These are phyloP conservation scores for Drosophila santomea DNA, from an alignment of 1,140 invertebrate genomes.

Conservation along the genomic window DNA sequence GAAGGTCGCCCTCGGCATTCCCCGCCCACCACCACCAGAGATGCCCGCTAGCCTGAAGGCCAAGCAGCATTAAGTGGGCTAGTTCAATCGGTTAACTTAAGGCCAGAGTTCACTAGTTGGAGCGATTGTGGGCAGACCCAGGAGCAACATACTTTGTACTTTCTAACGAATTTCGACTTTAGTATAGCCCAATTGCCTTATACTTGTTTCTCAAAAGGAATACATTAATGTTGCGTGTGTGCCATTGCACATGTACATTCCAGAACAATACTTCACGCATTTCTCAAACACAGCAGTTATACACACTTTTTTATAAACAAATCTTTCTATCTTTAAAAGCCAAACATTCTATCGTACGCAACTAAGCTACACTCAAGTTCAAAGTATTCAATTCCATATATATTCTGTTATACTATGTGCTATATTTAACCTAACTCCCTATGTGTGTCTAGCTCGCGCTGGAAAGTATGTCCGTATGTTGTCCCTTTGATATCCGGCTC, in stretches of 20 bases:
- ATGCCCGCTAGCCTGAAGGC: conserved; percentile 98
- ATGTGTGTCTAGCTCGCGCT: conserved; percentile 39
- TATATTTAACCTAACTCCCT: conserved; percentile 17
- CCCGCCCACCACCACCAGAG: conserved; percentile 98
- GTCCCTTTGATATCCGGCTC: conserved; percentile 35
- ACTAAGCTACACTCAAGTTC: conserved; percentile 53
- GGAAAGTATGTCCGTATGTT: conserved; percentile 57
- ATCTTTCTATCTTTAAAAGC: conserved; percentile 22
- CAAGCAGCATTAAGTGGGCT: conserved; percentile 85
- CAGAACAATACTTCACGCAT: conserved; percentile 39
- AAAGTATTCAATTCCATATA: conserved; percentile 65
- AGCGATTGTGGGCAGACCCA: conserved; percentile 25
- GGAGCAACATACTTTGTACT: conserved; percentile 48
- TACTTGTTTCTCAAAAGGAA: conserved; percentile 8
- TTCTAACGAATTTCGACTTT: conserved; percentile 25
- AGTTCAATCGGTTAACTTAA: conserved; percentile 33
- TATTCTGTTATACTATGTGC: conserved; percentile 25
- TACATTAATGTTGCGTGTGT: conserved; percentile 40
- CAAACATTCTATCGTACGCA: conserved; percentile 42
- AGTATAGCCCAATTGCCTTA: conserved; percentile 19
- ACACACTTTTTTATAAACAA: conserved; percentile 8
- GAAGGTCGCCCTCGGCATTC: conserved; percentile 95
- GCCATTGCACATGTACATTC: conserved; percentile 44
- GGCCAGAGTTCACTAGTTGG: conserved; percentile 45
- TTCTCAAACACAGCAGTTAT: conserved; percentile 33